Base-by-base conservation (phyloP, 2,113 vertebrate genomes). In the Pelecanus crispus region DNA sequence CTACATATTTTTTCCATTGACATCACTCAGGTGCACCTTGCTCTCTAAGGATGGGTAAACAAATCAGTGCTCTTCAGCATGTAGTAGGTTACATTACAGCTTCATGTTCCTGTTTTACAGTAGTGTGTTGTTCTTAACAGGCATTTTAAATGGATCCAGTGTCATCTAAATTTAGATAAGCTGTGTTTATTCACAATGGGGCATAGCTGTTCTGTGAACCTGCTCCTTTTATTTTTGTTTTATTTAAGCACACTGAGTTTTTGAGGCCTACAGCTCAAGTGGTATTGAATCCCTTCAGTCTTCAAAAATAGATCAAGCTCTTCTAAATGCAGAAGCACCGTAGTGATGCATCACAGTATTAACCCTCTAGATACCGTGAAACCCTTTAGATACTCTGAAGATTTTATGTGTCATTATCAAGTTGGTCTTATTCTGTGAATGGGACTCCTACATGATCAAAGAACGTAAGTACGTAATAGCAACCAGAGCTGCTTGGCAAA, bases 131-230 rank as follows among this genome's bases (percentile, higher is more conserved):
- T 86, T 96, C 85, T 96, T 95, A 52, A 52, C 19, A 84, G 55
- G 45, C 72, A 88, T 97, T 96, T 94, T 78, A 92, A 93, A 91
- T 71, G 7, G 50, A 89, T 72, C 83, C 80, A 94, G 77, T 90
- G 56, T 25, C 77, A 81, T 84, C 94, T 97, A 97, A 93, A 96
- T 97, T 96, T 97, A 98, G 96, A 90, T 92, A 28, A 61, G 74
- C 88, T 93, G 44, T 90, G 83, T 95, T 97, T 97, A 77, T 94
- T 91, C 38, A 28, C 74, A 88, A 71, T 44, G n/a, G 78, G 62
- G 16, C 74, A 3, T 92, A 52, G 79, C 36, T 70, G 52, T 93
- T 97, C 90, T 75, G 42, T 75, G 44, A 87, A 90, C 79, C 70
- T 66, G 26, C n/a, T 80, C n/a, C 17, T 78, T 78, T 95, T 89